Base-by-base conservation (phyloP, 2,113 vertebrate species). In the Suncus etruscus region DNA sequence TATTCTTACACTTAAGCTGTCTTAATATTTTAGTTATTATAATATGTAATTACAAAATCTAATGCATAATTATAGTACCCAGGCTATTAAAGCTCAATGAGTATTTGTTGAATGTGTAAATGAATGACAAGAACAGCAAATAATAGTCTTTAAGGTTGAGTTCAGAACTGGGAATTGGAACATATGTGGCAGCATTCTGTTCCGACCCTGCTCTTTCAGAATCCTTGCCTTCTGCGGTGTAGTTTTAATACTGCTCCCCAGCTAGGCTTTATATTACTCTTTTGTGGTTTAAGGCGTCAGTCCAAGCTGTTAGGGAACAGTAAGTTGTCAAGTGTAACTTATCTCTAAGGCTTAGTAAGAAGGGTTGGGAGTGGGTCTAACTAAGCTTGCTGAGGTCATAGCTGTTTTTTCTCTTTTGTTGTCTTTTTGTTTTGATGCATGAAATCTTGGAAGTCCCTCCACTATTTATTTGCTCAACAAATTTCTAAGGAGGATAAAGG, bases 121-220 rank as follows among this genome's bases (percentile, higher is more conserved):
- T 45, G 48, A 69, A 78, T 58, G 63, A 91, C 65, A 87, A 84
- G 73, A 25, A 81, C 76, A 39, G 31, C 78, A 80, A 70, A 8
- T 77, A 76, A 48, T 39, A 39, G 39, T 39, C 47, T 32, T 72
- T 69, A 54, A 84, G 48, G 58, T 82, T 85, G 7, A 48, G 29
- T 48, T 77, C 61, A 66, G 45, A 4, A 78, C 39, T 80, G 12
- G 58, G 58, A 69, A 61, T 77, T 72, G 10, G 20, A 74, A 11
- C 47, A 3, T 47, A 16, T 16, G 72, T 72, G 72, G 72, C 70
- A 22, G 11, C 7, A 25, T 45, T 90, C 48, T 86, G 32, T 74
- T n/a, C 25, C 74, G 61, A 0, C 47, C 6, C 3, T 73, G n/a
- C 18, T 29, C 47, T 72, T 47, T 81, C 16, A 66, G 54, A 69